Evolutionary conservation across 30 jellyfish, hydroid and myxozoan species (phyloP).

Genomic region (Hydra vulgaris): DNA sequence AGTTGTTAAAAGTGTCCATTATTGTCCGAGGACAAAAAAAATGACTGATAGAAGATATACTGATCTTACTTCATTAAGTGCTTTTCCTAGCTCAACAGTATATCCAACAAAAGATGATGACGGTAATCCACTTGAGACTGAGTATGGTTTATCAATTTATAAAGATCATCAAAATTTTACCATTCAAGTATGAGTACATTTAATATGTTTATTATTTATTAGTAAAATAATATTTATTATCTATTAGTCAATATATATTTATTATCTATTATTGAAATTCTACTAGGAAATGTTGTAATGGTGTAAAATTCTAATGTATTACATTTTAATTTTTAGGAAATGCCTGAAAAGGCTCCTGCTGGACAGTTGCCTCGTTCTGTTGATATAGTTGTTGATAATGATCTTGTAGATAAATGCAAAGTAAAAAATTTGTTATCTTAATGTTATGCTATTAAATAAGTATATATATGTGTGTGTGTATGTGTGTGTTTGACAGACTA

Average conservation of each 20-base stretch:
- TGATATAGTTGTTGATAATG: slow-evolving; percentile 92
- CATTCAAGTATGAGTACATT: slow-evolving; percentile 53
- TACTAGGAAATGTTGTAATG: no score
- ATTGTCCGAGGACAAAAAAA: slow-evolving; percentile 82
- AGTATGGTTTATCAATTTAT: slow-evolving; percentile 82
- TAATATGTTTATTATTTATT: neutral
- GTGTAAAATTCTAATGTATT: neutral
- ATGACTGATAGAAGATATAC: slow-evolving; percentile 87
- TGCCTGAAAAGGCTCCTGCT: slow-evolving; percentile 99
- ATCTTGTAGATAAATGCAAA: slow-evolving; percentile 94
- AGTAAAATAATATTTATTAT: neutral
- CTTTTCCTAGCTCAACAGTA: slow-evolving; percentile 78
- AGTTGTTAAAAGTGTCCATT: slow-evolving; percentile 93
- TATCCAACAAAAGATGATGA: slow-evolving; percentile 98
- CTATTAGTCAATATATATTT: no score
- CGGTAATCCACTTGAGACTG: slow-evolving; percentile 95
- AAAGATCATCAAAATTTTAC: slow-evolving; percentile 96
- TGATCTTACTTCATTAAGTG: slow-evolving; percentile 93
- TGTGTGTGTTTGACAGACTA: no score
- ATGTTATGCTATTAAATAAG: neutral
- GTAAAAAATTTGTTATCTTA: slow-evolving; percentile 19
- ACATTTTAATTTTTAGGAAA: slow-evolving; percentile 51
- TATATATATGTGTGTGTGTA: neutral
- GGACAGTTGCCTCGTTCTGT: slow-evolving; percentile 99
- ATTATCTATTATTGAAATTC: neutral